A percentile compares a stretch with the other conserved stretches of the same genome.
Evolutionary conservation across 1,140 invertebrate species (phyloP).

Genomic region (Trachelipus rathkii): DNA sequence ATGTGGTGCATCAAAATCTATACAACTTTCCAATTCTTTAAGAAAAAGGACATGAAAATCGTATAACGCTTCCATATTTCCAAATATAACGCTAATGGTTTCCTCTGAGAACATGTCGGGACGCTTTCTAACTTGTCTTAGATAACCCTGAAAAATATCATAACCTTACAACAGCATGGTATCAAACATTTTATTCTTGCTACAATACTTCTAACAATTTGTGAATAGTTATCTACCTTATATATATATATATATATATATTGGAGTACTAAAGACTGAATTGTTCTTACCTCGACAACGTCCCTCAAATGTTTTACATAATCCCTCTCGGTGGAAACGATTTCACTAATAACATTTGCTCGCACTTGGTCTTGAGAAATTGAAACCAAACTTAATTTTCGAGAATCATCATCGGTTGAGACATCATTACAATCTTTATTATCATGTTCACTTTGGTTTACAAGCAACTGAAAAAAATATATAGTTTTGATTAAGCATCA

Average conservation of each 20-base stretch:
- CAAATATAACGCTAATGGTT: slow-evolving; percentile 68
- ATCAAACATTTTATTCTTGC: too few species aligned
- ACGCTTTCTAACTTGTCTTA: slow-evolving; percentile 66
- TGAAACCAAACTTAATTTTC: slow-evolving; percentile 54
- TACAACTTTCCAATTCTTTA: slow-evolving; percentile 62
- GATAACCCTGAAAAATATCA: slow-evolving; percentile 59
- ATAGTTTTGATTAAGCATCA: not conserved
- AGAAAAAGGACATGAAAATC: slow-evolving; percentile 68
- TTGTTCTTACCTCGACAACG: slow-evolving; percentile 59
- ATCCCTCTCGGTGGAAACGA: slow-evolving; percentile 72
- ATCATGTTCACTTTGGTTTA: slow-evolving; percentile 62
- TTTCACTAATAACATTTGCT: slow-evolving; percentile 71
- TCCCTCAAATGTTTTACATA: slow-evolving; percentile 75
- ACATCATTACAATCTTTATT: slow-evolving; percentile 56
- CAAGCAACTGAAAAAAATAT: slow-evolving; percentile 54
- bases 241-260: too few species aligned
- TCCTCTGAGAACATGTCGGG: slow-evolving; percentile 70
- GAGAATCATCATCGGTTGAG: slow-evolving; percentile 41
- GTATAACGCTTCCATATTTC: slow-evolving; percentile 71
- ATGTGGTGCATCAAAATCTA: slow-evolving; percentile 64
- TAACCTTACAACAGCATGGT: too few species aligned
- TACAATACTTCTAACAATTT: too few species aligned
- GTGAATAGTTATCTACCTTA: too few species aligned
- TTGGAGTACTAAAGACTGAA: too few species aligned
- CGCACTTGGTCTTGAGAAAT: slow-evolving; percentile 66